A percentile compares a stretch with the other conserved stretches of the same genome.
Conservation (phyloP, 2,888 invertebrate genomes). For the Autographa gamma region DNA sequence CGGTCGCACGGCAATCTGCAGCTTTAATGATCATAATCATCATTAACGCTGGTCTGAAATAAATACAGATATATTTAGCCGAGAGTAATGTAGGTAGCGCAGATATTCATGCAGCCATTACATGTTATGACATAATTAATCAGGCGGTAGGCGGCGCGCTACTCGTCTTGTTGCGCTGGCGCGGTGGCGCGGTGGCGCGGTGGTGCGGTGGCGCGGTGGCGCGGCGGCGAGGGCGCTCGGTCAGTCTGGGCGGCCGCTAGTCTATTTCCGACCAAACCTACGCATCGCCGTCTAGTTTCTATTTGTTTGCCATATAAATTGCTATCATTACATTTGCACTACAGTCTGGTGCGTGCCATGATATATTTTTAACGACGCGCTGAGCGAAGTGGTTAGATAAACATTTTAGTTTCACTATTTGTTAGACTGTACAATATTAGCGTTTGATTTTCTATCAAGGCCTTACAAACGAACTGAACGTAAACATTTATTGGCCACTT, state of each 20-base stretch:
- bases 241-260: constrained; percentile 66
- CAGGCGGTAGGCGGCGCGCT: constrained; percentile 46
- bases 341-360: constrained; percentile 68
- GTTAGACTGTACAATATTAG: constrained; percentile 39
- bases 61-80: constrained; percentile 7
- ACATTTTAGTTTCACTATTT: constrained; percentile 55
- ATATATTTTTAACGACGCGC: constrained; percentile 64
- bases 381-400: constrained; percentile 51
- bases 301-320: constrained; percentile 78
- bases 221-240: constrained; percentile 56
- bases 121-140: constrained; percentile 58
- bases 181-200: constrained; percentile 55
- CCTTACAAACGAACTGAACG: constrained; percentile 50
- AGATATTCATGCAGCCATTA: constrained; percentile 47
- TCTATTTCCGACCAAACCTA: constrained; percentile 78
- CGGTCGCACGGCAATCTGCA: not conserved
- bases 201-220: no score
- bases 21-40: not conserved
- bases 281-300: constrained; percentile 77
- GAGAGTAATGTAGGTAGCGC: constrained; percentile 25
- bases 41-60: constrained; percentile 1
- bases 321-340: constrained; percentile 70
- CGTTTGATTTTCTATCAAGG: constrained; percentile 59
- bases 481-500: constrained; percentile 50
- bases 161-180: constrained; percentile 48